These are phyloP conservation scores for Sebastes itinus DNA, from an alignment of 2,797 vertebrate species.

Conservation along the genomic window DNA sequence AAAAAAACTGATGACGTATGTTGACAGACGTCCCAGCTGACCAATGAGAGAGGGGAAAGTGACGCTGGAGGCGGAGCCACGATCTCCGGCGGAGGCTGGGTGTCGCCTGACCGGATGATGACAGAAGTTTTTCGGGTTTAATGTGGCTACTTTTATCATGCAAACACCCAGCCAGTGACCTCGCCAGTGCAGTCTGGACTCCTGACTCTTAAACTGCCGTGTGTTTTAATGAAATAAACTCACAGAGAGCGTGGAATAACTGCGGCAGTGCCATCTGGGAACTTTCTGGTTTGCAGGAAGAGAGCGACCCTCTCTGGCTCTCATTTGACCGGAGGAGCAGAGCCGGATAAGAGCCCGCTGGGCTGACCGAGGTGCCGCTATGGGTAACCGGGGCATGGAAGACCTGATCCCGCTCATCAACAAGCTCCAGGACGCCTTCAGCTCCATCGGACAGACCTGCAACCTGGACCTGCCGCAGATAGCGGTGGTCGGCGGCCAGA, in stretches of 20 bases:
- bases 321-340: slow-evolving; percentile 13
- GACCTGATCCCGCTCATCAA: slow-evolving; percentile 96
- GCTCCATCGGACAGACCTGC: slow-evolving; percentile 95
- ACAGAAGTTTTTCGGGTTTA: slow-evolving; percentile 69
- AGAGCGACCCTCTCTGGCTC: slow-evolving; percentile 13
- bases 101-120: slow-evolving; percentile 86
- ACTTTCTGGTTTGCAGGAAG: slow-evolving; percentile 45
- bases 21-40: slow-evolving; percentile 41
- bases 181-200: background rate
- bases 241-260: background rate
- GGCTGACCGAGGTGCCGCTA: slow-evolving; percentile 69
- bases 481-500: slow-evolving; percentile 96
- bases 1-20: background rate
- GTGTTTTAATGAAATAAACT: background rate
- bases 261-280: slow-evolving; percentile 28
- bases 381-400: slow-evolving; percentile 98
- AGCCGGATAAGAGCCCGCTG: slow-evolving; percentile 30
- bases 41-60: slow-evolving; percentile 50
- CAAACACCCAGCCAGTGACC: background rate
- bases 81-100: slow-evolving; percentile 60
- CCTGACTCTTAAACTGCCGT: background rate
- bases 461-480: slow-evolving; percentile 96
- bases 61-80: slow-evolving; percentile 46
- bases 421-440: slow-evolving; percentile 97
- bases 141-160: slow-evolving; percentile 46